Evolutionary conservation across 1,140 invertebrate species (phyloP).

Genomic region (Eumaeus atala): DNA sequence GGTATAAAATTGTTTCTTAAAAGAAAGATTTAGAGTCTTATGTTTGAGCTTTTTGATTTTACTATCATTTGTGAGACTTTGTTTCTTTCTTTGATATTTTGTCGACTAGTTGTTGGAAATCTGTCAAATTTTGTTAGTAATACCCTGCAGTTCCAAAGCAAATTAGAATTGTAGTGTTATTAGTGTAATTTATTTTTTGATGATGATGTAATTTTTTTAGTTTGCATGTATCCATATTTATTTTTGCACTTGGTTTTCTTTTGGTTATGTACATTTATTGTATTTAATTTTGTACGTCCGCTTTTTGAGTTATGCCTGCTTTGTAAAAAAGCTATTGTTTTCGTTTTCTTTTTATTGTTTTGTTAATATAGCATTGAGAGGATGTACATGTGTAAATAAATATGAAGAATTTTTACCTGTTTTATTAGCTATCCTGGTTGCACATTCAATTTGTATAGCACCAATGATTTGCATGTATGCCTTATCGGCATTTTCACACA

Average conservation of each 20-base stretch:
- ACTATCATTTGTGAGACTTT: too few relatives aligned
- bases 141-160: too few relatives aligned
- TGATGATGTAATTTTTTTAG: neutral
- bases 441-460: constrained; percentile 3
- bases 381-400: constrained; percentile 54
- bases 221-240: constrained; percentile 1
- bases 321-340: constrained; percentile 14
- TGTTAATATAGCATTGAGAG: constrained; percentile 16
- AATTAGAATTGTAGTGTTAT: neutral
- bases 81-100: too few relatives aligned
- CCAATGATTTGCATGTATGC: constrained; percentile 5
- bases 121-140: too few relatives aligned
- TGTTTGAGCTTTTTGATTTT: too few relatives aligned
- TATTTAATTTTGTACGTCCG: neutral
- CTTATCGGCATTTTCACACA: neutral
- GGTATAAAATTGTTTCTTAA: too few relatives aligned
- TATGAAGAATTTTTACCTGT: constrained; percentile 47
- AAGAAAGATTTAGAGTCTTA: too few relatives aligned
- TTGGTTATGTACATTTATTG: neutral
- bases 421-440: constrained; percentile 49
- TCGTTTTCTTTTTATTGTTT: constrained; percentile 40
- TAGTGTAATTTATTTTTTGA: neutral
- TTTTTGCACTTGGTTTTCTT: constrained; percentile 12
- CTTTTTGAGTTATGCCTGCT: constrained; percentile 5
- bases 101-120: too few relatives aligned